Evolutionary conservation across 1,140 invertebrate species (phyloP).

Genomic region (Elysia chlorotica): DNA sequence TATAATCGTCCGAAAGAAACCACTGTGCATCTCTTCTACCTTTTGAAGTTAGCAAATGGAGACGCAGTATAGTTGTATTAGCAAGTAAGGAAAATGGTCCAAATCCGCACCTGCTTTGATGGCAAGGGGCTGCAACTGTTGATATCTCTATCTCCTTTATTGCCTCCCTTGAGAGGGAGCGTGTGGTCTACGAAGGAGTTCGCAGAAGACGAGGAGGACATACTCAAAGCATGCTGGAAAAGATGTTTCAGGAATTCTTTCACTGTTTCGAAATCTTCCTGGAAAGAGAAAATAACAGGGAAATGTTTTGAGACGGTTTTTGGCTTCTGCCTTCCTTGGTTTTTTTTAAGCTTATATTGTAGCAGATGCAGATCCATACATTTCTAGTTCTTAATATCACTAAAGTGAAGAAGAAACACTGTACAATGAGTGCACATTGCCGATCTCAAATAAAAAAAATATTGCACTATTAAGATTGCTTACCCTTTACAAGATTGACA

Average conservation of each 20-base stretch:
- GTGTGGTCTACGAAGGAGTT: not conserved
- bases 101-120: slow-evolving; percentile 12
- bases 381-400: not conserved
- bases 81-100: no score
- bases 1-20: not conserved
- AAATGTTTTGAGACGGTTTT: not conserved
- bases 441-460: no score
- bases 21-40: not conserved
- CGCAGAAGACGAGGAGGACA: slow-evolving; percentile 3
- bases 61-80: no score
- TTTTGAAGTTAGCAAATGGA: no score
- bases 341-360: no score
- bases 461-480: no score
- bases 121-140: slow-evolving; percentile 19
- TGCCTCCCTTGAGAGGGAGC: not conserved
- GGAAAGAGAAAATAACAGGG: not conserved
- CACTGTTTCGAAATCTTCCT: slow-evolving; percentile 18
- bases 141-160: slow-evolving; percentile 3
- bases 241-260: slow-evolving; percentile 23
- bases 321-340: not conserved
- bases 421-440: no score
- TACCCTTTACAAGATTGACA: no score
- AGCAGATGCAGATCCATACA: not conserved
- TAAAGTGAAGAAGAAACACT: not conserved
- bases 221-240: slow-evolving; percentile 17